Conservation (phyloP, 2,797 vertebrate species). For the Melanotaenia nigrans region DNA sequence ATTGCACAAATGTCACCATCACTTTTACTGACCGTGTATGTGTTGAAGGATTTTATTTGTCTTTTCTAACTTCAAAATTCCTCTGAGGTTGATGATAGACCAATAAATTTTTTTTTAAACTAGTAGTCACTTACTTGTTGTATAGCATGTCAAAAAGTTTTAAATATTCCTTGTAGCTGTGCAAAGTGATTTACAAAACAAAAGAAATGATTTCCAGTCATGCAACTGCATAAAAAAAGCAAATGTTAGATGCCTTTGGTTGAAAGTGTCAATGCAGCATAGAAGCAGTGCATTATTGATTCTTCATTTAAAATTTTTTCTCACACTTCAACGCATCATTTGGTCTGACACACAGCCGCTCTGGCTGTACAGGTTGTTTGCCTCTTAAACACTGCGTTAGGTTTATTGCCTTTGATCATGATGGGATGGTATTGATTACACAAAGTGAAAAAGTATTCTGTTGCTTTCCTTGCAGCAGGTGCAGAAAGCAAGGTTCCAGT, state of each 20-base stretch:
- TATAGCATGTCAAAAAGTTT: not conserved
- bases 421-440: constrained; percentile 36
- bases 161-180: not conserved
- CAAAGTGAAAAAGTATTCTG: constrained; percentile 6
- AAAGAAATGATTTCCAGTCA: not conserved
- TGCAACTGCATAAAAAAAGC: not conserved
- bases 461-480: constrained; percentile 39
- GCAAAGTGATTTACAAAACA: not conserved
- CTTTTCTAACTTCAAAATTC: not conserved
- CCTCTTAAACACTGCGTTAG: constrained; percentile 11
- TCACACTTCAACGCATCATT: not conserved
- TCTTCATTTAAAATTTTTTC: not conserved
- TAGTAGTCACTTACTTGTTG: not conserved
- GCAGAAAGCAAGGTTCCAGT: constrained; percentile 1
- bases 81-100: not conserved
- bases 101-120: not conserved
- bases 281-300: not conserved
- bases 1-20: not conserved
- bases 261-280: not conserved
- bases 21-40: not conserved
- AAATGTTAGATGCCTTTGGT: not conserved
- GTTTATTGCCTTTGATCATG: constrained; percentile 18
- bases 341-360: not conserved
- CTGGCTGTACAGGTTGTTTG: constrained; percentile 7
- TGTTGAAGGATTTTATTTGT: not conserved